Evolutionary conservation across 2,797 vertebrate species (phyloP).

Genomic region (Alcedo quadribrachys): DNA sequence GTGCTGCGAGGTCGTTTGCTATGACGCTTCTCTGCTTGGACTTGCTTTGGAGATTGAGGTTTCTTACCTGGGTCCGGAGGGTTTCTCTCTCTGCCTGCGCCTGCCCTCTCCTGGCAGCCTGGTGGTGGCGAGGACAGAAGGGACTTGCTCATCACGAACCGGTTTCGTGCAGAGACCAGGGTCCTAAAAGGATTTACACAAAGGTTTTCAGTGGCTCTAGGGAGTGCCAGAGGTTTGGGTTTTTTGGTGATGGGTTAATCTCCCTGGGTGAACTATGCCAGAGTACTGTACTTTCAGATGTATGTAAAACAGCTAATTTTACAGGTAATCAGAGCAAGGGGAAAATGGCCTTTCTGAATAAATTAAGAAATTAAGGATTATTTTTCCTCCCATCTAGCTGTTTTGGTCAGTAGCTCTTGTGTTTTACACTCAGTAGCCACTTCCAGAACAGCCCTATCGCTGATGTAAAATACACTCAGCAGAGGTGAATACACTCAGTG

Average conservation of each 20-base stretch:
- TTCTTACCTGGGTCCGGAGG: background rate
- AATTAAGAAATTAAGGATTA: background rate
- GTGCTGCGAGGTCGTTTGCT: background rate
- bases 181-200: background rate
- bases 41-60: background rate
- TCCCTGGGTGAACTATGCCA: background rate
- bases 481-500: background rate
- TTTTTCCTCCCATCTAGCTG: background rate
- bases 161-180: background rate
- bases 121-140: background rate
- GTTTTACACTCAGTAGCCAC: background rate
- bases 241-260: background rate
- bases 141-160: background rate
- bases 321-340: background rate
- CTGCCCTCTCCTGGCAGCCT: conserved; percentile 43
- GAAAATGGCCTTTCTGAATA: background rate
- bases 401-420: background rate
- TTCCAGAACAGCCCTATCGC: background rate
- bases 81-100: background rate
- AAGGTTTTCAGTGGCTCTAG: background rate
- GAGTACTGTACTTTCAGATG: background rate
- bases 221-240: fast-evolving
- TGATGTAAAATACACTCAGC: background rate
- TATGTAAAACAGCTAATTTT: background rate
- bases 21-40: background rate